Conservation (phyloP, 2,113 vertebrate species). For the Peucedramus taeniatus region DNA sequence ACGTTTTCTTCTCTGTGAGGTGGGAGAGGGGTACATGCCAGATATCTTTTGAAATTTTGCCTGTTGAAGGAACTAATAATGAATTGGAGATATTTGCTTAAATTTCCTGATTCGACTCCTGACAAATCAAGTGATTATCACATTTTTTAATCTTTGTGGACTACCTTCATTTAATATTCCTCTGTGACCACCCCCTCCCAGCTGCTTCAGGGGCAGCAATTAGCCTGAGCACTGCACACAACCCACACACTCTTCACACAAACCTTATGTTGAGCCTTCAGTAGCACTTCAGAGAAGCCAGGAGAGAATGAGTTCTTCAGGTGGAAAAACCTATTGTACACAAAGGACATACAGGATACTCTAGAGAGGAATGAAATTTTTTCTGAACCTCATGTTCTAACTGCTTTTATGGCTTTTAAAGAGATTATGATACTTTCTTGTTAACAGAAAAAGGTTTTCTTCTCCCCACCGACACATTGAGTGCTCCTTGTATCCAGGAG, state of each 20-base stretch:
- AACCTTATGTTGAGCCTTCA: not conserved
- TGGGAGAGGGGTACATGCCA: not conserved
- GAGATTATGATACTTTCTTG: not conserved
- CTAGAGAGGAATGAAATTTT: not conserved
- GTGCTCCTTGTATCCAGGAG: not conserved
- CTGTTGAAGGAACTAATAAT: not conserved
- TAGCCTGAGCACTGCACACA: not conserved
- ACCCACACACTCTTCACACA: not conserved
- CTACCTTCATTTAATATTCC: not conserved
- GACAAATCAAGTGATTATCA: not conserved
- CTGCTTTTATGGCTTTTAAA: not conserved
- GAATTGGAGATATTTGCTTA: not conserved
- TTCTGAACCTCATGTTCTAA: not conserved
- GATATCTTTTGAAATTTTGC: not conserved
- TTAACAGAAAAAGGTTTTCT: not conserved
- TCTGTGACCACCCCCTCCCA: not conserved
- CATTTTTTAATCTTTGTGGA: not conserved
- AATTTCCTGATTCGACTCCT: not conserved
- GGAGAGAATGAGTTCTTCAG: not conserved
- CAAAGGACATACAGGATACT: not conserved
- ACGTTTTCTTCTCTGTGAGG: not conserved
- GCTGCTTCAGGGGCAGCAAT: not conserved
- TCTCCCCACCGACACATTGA: rapidly evolving
- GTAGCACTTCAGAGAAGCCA: not conserved
- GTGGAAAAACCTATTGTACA: not conserved